phyloP scores from a whole-genome alignment of 2,888 invertebrate species.

The Ischnus inquisitorius region DNA sequence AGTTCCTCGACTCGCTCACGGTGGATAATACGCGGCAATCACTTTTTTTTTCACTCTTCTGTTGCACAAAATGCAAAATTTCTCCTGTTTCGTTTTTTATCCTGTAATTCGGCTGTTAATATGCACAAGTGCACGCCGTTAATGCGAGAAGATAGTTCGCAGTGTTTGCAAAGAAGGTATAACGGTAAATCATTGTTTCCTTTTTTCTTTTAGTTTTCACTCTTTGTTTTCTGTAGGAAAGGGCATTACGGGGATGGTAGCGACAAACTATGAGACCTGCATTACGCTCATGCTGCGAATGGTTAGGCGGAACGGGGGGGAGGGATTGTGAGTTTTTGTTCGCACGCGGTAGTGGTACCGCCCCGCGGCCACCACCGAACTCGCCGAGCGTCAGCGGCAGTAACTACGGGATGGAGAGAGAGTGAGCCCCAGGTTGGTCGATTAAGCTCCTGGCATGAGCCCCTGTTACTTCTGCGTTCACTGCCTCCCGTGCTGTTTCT shows the following conservation, averaged over 20 bases:
- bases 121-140: background rate
- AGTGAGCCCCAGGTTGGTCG: conserved; percentile 36
- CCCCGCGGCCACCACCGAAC: conserved; percentile 1
- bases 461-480: conserved; percentile 11
- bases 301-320: too few relatives aligned
- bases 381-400: conserved; percentile 8
- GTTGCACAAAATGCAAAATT: background rate
- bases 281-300: background rate
- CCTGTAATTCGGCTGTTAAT: background rate
- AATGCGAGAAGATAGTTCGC: background rate
- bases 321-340: conserved; percentile 34
- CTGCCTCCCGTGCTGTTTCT: conserved; percentile 8
- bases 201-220: background rate
- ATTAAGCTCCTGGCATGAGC: conserved; percentile 50
- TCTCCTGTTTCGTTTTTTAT: background rate
- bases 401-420: conserved; percentile 35
- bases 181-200: background rate
- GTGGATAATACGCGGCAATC: background rate
- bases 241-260: background rate
- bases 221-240: background rate
- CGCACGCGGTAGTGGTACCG: background rate
- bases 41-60: background rate
- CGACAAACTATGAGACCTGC: conserved; percentile 33
- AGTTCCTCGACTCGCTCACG: conserved; percentile 1
- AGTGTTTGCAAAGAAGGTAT: too few relatives aligned